These are phyloP conservation scores for Tyto alba DNA, from an alignment of 2,113 vertebrate species.

Conservation along the genomic window DNA sequence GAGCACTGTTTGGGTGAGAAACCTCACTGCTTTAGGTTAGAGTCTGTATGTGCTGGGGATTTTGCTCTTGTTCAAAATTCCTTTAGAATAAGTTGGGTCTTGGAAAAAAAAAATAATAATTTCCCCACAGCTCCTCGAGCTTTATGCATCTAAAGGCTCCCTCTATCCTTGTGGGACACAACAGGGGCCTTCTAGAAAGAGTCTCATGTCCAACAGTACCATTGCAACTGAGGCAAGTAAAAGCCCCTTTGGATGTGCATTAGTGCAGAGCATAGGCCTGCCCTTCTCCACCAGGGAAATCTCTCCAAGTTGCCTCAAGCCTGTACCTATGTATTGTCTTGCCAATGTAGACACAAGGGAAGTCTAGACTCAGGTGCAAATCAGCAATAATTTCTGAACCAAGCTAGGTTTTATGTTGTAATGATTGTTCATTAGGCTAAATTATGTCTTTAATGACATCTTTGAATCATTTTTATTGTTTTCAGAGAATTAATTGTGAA, in stretches of 20 bases:
- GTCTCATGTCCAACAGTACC: background rate
- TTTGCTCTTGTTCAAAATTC: background rate
- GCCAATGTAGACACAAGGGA: background rate
- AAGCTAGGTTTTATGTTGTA: background rate
- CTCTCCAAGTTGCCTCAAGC: background rate
- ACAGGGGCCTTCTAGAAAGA: background rate
- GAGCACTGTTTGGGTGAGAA: background rate
- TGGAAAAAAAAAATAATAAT: accelerated
- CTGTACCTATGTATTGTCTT: accelerated
- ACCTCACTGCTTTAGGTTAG: background rate
- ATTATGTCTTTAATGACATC: background rate
- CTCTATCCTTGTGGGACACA: no score
- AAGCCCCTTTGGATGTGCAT: background rate
- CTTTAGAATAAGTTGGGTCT: background rate
- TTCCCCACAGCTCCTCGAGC: accelerated
- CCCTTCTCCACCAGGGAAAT: background rate
- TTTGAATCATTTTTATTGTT: background rate
- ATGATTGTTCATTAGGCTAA: background rate
- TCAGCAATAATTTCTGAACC: background rate
- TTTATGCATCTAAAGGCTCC: background rate
- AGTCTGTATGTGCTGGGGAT: background rate
- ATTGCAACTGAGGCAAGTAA: background rate
- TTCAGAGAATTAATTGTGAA: background rate
- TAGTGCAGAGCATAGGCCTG: background rate
- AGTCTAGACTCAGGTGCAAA: background rate